Percentiles rank a stretch among this genome's conserved stretches.
These are phyloP conservation scores for Carterocephalus palaemon DNA, from an alignment of 2,888 invertebrate species.

Conservation along the genomic window DNA sequence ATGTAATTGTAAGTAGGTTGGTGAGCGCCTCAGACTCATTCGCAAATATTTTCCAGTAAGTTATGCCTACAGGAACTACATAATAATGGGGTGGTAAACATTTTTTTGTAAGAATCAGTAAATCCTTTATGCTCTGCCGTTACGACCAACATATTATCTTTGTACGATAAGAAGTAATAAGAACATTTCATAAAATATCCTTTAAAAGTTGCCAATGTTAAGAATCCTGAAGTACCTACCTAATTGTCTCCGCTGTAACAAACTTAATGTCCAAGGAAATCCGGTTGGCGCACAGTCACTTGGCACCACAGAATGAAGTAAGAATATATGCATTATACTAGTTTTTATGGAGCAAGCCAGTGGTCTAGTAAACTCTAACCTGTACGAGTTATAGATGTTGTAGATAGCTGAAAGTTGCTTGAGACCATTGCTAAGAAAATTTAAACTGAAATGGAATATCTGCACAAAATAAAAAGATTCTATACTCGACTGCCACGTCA, in stretches of 20 bases:
- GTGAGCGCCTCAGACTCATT: no score
- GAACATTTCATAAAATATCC: no score
- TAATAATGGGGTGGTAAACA: no score
- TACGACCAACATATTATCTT: no score
- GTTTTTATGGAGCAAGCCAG: slow-evolving; percentile 19
- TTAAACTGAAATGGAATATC: background rate
- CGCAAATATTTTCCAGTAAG: no score
- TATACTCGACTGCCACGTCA: slow-evolving; percentile 11
- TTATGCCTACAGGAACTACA: no score
- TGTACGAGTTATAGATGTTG: slow-evolving; percentile 4
- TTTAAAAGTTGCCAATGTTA: no score
- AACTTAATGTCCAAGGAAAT: background rate
- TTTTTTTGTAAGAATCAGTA: no score
- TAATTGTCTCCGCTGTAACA: background rate
- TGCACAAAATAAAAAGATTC: slow-evolving; percentile 1
- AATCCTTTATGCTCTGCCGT: no score
- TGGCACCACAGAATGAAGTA: slow-evolving; percentile 16
- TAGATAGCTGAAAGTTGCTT: slow-evolving; percentile 9
- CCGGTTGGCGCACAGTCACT: slow-evolving; percentile 10
- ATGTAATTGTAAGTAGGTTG: no score
- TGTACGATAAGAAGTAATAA: no score
- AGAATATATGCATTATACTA: slow-evolving; percentile 22
- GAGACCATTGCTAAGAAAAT: background rate
- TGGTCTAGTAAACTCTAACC: slow-evolving; percentile 9
- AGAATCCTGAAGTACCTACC: no score